Evolutionary conservation across 2,797 vertebrate genomes (phyloP).

Genomic region (Myotis findleyi): DNA sequence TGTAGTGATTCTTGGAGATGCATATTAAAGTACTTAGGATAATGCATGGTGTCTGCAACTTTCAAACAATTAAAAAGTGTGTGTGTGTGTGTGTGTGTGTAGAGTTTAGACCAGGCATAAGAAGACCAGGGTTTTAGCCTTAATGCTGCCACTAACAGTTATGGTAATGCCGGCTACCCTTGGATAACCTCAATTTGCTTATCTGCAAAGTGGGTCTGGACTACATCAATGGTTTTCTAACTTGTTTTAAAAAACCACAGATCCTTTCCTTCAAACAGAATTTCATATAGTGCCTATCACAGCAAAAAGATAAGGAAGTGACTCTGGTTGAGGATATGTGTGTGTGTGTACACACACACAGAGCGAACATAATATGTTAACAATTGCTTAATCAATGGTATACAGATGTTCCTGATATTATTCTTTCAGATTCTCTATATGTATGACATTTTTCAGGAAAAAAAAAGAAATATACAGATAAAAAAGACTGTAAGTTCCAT

Average conservation of each 20-base stretch:
- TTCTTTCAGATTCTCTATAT: not conserved
- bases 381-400: not conserved
- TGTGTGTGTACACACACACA: not conserved
- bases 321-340: not conserved
- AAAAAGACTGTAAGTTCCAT: not conserved
- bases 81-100: not conserved
- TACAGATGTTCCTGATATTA: not conserved
- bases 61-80: not conserved
- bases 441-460: not conserved
- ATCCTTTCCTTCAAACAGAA: not conserved
- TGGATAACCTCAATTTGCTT: not conserved
- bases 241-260: not conserved
- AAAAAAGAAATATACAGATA: not conserved
- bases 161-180: not conserved
- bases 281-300: not conserved
- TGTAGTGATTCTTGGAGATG: not conserved
- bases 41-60: not conserved
- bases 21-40: not conserved
- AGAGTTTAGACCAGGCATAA: not conserved
- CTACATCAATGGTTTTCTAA: not conserved
- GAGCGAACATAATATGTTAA: not conserved
- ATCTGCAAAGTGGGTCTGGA: not conserved
- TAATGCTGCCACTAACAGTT: not conserved
- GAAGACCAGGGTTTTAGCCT: not conserved
- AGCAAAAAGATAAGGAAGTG: not conserved